Evolutionary conservation across 53 echinoderm and acorn worm species (phyloP).

Genomic region (Astropecten irregularis): DNA sequence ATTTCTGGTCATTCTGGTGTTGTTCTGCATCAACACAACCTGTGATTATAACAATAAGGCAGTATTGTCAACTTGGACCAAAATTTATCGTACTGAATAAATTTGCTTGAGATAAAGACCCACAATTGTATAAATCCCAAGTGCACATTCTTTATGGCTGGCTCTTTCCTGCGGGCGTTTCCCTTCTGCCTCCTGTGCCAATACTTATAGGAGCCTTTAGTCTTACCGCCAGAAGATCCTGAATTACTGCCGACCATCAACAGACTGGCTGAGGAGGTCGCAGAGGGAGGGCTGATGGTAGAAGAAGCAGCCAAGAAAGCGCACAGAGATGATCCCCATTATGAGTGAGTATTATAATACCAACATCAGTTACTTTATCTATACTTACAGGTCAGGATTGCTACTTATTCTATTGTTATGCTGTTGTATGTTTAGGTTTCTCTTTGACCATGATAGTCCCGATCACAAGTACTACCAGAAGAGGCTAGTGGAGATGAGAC

Average conservation of each 20-base stretch:
- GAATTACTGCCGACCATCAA: slow-evolving; percentile 71
- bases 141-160: no score
- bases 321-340: slow-evolving; percentile 73
- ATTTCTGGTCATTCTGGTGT: no score
- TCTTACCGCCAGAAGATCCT: slow-evolving; percentile 99
- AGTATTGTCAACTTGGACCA: no score
- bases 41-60: no score
- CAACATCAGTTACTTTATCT: neutral
- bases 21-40: no score
- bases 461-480: slow-evolving; percentile 90
- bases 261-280: slow-evolving; percentile 84
- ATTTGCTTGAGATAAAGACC: no score
- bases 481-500: slow-evolving; percentile 76
- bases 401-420: no score
- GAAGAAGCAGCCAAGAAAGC: slow-evolving; percentile 78
- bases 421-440: no score
- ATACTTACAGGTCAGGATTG: no score
- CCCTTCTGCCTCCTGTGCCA: slow-evolving; percentile 70
- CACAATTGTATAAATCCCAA: no score
- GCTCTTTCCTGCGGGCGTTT: slow-evolving; percentile 51
- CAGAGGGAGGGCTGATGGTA: slow-evolving; percentile 81
- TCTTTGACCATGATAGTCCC: slow-evolving; percentile 79
- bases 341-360: slow-evolving; percentile 63
- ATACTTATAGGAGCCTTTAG: slow-evolving; percentile 98
- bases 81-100: no score